Evolutionary conservation across 2,888 invertebrate species (phyloP), one percentile per base, ranked within the genome.

Genomic region (Epiperipatus broadwayi): DNA sequence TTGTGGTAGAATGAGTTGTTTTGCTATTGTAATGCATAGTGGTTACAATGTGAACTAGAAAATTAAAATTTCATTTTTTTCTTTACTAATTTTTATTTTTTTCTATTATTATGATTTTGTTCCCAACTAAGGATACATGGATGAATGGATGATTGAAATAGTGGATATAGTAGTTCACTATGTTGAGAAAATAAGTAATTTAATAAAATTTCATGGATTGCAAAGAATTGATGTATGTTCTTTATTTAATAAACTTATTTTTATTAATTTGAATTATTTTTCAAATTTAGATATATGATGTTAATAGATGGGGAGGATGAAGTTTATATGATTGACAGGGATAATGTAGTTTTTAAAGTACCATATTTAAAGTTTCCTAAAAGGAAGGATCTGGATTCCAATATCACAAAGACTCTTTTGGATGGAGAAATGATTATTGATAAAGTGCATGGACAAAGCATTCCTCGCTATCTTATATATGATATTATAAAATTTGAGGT

Each of bases 371-470:
- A 67, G 40, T 95, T 97, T 63, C 73, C 78, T 1, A 69, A 74
- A 50, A 67, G 73, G 34, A 75, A 75, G 54, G 74, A 83, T 57
- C 64, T 72, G 8, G 63, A 63, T 14, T 64, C 69, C 41, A 78
- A 78, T 61, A 59, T 93, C 16, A 67, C 59, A 39, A 69, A 84
- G 51, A 93, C 93, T 5, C 64, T 93, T 10, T 55, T 93, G 18
- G 95, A 95, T 64, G 93, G 93, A 44, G 93, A 95, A 71, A 84
- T 93, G 87, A 89, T 95, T 8, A 74, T 87, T 46, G 93, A 93
- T 55, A 77, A 74, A 61, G 76, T 75, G 10, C 53, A 61, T 29
- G 52, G 54, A 19, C 62, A 68, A 49, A 68, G 72, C 42, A 74
- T 77, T 49, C 87, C 91, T 0, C 69, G 97, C 31, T 95, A 79